Conservation (phyloP, 2,113 vertebrate genomes). For the Gasterosteus nipponicus region DNA sequence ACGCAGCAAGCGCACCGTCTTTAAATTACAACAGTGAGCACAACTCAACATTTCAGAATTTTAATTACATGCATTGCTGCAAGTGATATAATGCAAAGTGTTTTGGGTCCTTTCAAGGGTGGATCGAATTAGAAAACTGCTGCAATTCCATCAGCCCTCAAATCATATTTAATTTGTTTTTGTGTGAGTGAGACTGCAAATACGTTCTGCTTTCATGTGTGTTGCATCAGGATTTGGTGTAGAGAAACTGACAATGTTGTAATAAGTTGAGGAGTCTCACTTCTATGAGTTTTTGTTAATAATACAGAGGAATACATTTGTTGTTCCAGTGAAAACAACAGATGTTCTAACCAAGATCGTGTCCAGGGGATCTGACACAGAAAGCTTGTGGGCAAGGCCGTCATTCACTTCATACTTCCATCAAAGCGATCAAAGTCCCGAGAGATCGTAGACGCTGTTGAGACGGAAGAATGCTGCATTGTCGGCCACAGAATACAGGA, state of each 20-base stretch:
- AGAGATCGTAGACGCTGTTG: constrained; percentile 3
- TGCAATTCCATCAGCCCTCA: constrained; percentile 36
- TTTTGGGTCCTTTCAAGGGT: constrained; percentile 19
- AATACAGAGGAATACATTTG: neutral
- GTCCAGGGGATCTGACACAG: neutral
- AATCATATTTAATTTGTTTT: constrained; percentile 20
- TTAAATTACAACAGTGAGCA: constrained; percentile 29
- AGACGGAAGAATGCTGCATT: constrained; percentile 53
- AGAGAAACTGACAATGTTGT: neutral
- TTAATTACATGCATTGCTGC: constrained; percentile 36
- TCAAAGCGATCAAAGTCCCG: neutral
- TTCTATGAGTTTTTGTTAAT: neutral
- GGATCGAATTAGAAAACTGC: constrained; percentile 21
- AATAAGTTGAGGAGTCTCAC: neutral
- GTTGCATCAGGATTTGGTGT: neutral
- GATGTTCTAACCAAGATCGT: neutral
- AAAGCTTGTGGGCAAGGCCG: constrained; percentile 4
- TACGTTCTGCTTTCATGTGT: neutral
- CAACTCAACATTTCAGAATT: constrained; percentile 20
- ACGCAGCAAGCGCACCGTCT: constrained; percentile 23
- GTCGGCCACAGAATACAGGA: constrained; percentile 20
- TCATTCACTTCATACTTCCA: neutral
- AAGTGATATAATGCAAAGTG: constrained; percentile 21
- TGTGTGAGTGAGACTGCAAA: neutral
- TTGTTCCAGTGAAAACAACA: constrained; percentile 1